Base-by-base conservation (phyloP, 2,113 vertebrate genomes). In the Eira barbara region DNA sequence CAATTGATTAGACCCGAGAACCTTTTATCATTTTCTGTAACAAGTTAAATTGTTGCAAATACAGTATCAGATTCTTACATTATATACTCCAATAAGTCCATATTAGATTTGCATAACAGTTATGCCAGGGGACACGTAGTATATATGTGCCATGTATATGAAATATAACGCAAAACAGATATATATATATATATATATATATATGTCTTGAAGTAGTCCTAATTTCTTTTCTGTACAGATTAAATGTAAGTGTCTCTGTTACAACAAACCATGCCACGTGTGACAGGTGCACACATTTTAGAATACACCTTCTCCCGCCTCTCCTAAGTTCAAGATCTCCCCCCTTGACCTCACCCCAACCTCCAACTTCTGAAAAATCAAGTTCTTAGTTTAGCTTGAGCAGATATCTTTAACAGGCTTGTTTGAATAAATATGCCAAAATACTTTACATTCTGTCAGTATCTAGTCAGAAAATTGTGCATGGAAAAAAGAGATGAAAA, bases 401-500 rank as follows among this genome's bases (percentile, higher is more conserved):
- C 97, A 98, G 98, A 98, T 97, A 98, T 98, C 98, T 98, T 98
- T 98, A 98, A 98, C 98, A 98, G 98, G 98, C 98, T 98, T 98
- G 98, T 98, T 98, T 97, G 97, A 98, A 98, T 98, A 99, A 99
- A 99, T 98, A 98, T 74, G 59, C 98, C 99, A 96, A 97, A 98
- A 98, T 98, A 98, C 98, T 98, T 98, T 98, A 97, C 97, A 97
- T 98, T 97, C 98, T 99, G 98, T 99, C 98, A 98, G 97, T 98
- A 99, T 98, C 98, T 97, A 99, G 98, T 98, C 98, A 99, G 98
- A 98, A 99, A 98, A 99, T 98, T 98, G 98, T 98, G 97, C 98
- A 97, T 96, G 98, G 98, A 94, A 97, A 98, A 98, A 98, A 98
- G 97, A 99, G 98, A 99, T 99, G 98, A 98, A 98, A 99, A 99